Evolutionary conservation across 2,888 invertebrate species (phyloP).

Genomic region (Omphaloscelis lunosa): DNA sequence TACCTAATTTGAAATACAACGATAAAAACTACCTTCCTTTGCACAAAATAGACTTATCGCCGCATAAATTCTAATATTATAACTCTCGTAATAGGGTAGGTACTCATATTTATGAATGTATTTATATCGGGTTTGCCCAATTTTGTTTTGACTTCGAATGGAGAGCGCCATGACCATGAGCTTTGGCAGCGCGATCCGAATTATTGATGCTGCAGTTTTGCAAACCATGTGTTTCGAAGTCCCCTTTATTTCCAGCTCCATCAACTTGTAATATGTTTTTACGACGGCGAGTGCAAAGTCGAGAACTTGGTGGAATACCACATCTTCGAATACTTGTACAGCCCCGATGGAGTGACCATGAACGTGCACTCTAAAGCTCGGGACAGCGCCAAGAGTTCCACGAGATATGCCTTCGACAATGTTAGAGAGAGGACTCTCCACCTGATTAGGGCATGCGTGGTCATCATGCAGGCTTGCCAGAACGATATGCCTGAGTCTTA

Average conservation of each 20-base stretch:
- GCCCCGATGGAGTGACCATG: slow-evolving; percentile 74
- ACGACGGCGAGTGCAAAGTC: slow-evolving; percentile 77
- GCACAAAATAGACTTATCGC: not conserved
- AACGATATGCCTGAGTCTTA: slow-evolving; percentile 69
- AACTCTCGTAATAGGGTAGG: too few relatives aligned
- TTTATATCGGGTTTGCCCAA: too few relatives aligned
- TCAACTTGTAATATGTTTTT: slow-evolving; percentile 83
- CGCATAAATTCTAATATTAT: not conserved
- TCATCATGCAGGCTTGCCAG: slow-evolving; percentile 73
- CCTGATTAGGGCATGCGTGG: slow-evolving; percentile 76
- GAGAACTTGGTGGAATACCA: slow-evolving; percentile 84
- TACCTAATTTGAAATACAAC: not conserved
- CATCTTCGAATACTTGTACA: slow-evolving; percentile 82
- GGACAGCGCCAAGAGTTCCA: slow-evolving; percentile 56
- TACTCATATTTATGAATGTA: not conserved
- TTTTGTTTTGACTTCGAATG: too few relatives aligned
- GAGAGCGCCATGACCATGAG: not conserved
- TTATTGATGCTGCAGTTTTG: slow-evolving; percentile 1
- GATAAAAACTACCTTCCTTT: not conserved
- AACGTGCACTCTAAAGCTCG: slow-evolving; percentile 73
- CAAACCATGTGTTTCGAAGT: slow-evolving; percentile 7
- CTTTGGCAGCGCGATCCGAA: not conserved
- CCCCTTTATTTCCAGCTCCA: slow-evolving; percentile 74
- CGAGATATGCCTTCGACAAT: slow-evolving; percentile 75
- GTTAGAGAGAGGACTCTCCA: slow-evolving; percentile 74